Evolutionary conservation across 2,797 vertebrate genomes (phyloP).

Genomic region (Aplochiton taeniatus): DNA sequence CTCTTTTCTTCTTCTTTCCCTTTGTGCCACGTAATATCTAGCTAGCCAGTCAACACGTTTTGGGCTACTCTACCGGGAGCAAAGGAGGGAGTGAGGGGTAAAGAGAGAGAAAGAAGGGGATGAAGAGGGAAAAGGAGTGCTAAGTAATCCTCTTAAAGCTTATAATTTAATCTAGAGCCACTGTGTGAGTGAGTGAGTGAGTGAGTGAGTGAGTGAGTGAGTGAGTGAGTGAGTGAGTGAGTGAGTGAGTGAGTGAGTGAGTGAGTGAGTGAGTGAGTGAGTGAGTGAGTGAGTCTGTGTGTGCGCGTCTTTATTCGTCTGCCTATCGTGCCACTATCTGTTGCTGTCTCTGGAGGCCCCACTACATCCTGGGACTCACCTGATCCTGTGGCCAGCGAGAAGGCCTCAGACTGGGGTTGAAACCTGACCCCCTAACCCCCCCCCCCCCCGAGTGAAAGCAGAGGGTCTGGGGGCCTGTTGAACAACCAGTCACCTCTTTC

Average conservation of each 20-base stretch:
- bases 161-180: conserved; percentile 29
- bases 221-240: not conserved
- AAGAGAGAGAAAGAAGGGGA: no score
- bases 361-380: conserved; percentile 36
- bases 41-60: no score
- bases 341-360: conserved; percentile 36
- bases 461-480: no score
- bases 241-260: not conserved
- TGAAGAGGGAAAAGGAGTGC: not conserved
- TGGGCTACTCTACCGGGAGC: no score
- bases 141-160: conserved; percentile 20
- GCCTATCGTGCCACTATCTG: no score
- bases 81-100: no score
- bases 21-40: no score
- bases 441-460: not conserved
- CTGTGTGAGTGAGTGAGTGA: not conserved
- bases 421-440: conserved; percentile 39
- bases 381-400: conserved; percentile 38
- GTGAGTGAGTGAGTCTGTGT: not conserved
- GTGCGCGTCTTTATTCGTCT: conserved; percentile 9
- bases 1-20: not conserved
- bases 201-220: not conserved
- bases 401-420: conserved; percentile 32
- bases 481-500: no score
- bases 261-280: not conserved